Evolutionary conservation across 2,113 vertebrate genomes (phyloP), one percentile per base, ranked within the genome.

Genomic region (Leiothrix lutea): DNA sequence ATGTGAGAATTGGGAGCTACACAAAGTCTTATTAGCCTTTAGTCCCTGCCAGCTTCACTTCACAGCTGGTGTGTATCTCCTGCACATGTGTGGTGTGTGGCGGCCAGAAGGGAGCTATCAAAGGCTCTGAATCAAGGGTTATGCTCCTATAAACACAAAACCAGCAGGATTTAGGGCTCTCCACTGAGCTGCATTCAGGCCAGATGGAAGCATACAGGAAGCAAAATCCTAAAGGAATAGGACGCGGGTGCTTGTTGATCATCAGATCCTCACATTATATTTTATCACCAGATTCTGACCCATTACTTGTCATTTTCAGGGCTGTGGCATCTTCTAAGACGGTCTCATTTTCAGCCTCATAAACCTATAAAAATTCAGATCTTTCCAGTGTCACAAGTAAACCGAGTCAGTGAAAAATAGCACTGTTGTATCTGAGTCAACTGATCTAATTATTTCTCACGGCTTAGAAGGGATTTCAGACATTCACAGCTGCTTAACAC

Each of bases 361-460:
- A 95, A 91, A 77, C 38, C n/a, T 70, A 31, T 56, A 75, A 82
- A 91, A 88, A 80, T 51, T 23, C 50, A 87, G 67, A 86, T 21
- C 31, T 77, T 95, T 82, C 38, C 71, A 80, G 18, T 54, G 61
- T 80, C 74, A 90, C 62, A 85, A 90, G 50, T 36, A 72, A 96
- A 38, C 21, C 33, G n/a, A 71, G 45, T 12, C 74, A 73, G 42
- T 88, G 74, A 95, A 90, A 85, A 95, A 92, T 56, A 87, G 26
- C 13, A 19, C 50, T 82, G 40, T 61, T 92, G 35, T 82, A 85
- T 87, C 48, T 73, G 89, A 95, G 62, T 90, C 84, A 92, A 91
- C 65, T 38, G 77, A 87, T 82, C 75, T 80, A 86, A 93, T 88
- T 78, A 94, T 95, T 95, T 88, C 84, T 86, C 11, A 3, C 82